Conservation (phyloP, 1,140 invertebrate genomes). For the Physella acuta region DNA sequence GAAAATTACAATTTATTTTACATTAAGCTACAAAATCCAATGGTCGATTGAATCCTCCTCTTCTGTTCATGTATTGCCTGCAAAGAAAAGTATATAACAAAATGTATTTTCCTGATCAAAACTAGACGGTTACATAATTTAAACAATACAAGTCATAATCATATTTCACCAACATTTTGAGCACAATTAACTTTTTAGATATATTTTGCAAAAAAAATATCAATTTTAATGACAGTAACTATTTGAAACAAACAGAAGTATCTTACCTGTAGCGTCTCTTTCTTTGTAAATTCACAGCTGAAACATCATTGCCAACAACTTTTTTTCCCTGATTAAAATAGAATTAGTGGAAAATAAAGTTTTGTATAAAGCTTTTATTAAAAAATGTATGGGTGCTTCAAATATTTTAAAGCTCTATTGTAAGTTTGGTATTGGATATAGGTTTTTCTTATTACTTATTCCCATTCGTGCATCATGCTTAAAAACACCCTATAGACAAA, state of each 20-base stretch:
- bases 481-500: too few relatives aligned
- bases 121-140: not conserved
- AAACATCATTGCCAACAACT: conserved; percentile 89
- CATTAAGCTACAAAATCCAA: conserved; percentile 71
- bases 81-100: conserved; percentile 32
- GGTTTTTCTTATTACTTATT: too few relatives aligned
- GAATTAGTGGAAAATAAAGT: too few relatives aligned
- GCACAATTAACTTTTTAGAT: not conserved
- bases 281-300: conserved; percentile 89
- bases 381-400: too few relatives aligned
- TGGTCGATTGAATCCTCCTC: conserved; percentile 97
- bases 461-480: too few relatives aligned
- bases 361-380: too few relatives aligned
- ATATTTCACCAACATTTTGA: not conserved
- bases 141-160: not conserved
- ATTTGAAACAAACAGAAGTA: not conserved
- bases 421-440: too few relatives aligned
- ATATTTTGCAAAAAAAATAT: too few relatives aligned
- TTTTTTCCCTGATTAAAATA: conserved; percentile 68
- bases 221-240: not conserved
- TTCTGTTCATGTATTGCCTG: conserved; percentile 98
- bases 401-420: too few relatives aligned
- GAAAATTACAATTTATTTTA: too few relatives aligned
- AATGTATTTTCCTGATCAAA: not conserved
- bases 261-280: conserved; percentile 82